These are phyloP conservation scores for Rhagologus leucostigma DNA, from an alignment of 2,113 vertebrate species.

Conservation along the genomic window DNA sequence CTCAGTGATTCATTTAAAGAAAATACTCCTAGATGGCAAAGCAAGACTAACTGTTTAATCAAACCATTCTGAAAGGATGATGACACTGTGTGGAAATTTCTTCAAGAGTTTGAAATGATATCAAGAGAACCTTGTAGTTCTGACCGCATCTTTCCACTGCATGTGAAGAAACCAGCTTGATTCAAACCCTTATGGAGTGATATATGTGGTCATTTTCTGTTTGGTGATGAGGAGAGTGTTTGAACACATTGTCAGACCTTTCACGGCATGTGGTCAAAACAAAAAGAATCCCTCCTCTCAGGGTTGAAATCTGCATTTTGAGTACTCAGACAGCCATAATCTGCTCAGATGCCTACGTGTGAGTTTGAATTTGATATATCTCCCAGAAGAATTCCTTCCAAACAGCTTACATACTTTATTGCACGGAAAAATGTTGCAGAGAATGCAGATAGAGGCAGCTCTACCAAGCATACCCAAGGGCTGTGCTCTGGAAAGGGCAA, in stretches of 20 bases:
- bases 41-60: background rate
- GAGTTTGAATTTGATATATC: background rate
- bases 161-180: background rate
- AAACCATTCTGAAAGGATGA: background rate
- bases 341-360: background rate
- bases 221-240: background rate
- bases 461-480: background rate
- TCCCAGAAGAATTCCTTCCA: background rate
- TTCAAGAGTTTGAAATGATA: background rate
- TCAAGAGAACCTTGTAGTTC: background rate
- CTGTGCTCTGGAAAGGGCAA: background rate
- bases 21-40: background rate
- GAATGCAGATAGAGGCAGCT: background rate
- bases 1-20: background rate
- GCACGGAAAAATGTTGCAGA: background rate
- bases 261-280: background rate
- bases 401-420: background rate
- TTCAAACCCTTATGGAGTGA: background rate
- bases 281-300: background rate
- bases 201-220: background rate
- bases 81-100: background rate
- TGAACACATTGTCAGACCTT: background rate
- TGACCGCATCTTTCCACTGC: background rate
- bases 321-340: background rate
- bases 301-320: slow-evolving; percentile 2